A percentile compares a stretch with the other conserved stretches of the same genome.
Conservation (phyloP, 2,888 invertebrate species). For the Camponotus fellah region DNA sequence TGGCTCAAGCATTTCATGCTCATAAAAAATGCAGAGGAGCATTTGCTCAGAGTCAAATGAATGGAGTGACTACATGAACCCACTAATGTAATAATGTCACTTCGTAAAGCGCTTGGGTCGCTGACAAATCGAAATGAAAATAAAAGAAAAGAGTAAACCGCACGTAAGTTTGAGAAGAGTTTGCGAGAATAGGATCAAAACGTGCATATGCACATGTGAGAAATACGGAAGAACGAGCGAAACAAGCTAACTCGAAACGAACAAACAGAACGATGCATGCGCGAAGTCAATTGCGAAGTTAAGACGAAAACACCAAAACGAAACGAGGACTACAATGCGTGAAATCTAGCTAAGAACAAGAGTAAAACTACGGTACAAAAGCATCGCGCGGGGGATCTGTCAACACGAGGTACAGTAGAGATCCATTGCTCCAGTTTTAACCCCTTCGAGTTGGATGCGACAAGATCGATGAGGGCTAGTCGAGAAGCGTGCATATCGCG, state of each 20-base stretch:
- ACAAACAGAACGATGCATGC: constrained; percentile 34
- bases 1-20: constrained; percentile 16
- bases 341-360: constrained; percentile 24
- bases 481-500: constrained; percentile 17
- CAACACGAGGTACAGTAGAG: not conserved
- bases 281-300: constrained; percentile 25
- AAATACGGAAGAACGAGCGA: constrained; percentile 45
- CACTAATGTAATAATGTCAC: not conserved
- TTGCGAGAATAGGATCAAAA: constrained; percentile 28
- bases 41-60: constrained; percentile 9
- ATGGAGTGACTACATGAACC: not conserved
- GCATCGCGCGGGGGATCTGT: not conserved
- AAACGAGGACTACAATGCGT: constrained; percentile 19
- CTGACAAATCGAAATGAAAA: constrained; percentile 7
- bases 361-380: not conserved
- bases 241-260: constrained; percentile 46
- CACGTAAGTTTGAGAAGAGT: not conserved
- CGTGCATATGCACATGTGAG: constrained; percentile 25
- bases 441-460: constrained; percentile 36
- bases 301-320: not conserved
- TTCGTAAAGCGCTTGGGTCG: not conserved
- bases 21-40: not conserved
- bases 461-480: constrained; percentile 49
- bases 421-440: constrained; percentile 56
- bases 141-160: constrained; percentile 22